Base-by-base conservation (phyloP, 2,113 vertebrate genomes). In the Columba livia region DNA sequence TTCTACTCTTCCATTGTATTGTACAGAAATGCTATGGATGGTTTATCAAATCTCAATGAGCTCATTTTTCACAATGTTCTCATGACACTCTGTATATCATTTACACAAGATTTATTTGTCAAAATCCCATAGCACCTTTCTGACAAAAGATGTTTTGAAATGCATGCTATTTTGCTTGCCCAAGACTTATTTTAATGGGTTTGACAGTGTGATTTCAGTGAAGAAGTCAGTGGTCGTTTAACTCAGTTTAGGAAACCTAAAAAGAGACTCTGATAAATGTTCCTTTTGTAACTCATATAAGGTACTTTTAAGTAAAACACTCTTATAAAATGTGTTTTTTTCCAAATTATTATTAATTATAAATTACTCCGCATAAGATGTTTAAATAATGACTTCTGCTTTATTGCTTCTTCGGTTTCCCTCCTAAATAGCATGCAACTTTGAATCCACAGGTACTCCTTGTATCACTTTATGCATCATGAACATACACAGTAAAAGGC, bases 371-470 rank as follows among this genome's bases (percentile, higher is more conserved):
- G 38, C 15, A 10, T 20, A 56, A 60, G 18, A 44, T 57, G 6
- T 48, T 79, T 65, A 71, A 51, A 13, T 54, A 56, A 79, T 0
- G 3, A 87, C 34, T 90, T 74, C 3, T 12, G 32, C 14, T 64
- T 72, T 26, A 74, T 20, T 60, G 48, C 61, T 75, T 80, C n/a
- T 91, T 65, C 5, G 0, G 7, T 73, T 74, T 60, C 47, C 42
- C 32, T 79, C 50, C 74, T 61, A 84, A 71, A 88, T 3, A 72
- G 40, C 53, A 42, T 16, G 31, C 28, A 81, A 93, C 44, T 90
- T 73, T 82, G 84, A 96, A 96, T 94, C 95, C 73, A 96, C 96
- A 97, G 94, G 95, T 95, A 93, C 40, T 81, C 38, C 26, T 25
- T 56, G 24, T 47, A 58, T 17, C 51, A 66, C 34, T 80, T 53